These are phyloP conservation scores for Parazoanthus atlanticus DNA, from an alignment of 92 coral and sea anemone genomes.

Conservation along the genomic window DNA sequence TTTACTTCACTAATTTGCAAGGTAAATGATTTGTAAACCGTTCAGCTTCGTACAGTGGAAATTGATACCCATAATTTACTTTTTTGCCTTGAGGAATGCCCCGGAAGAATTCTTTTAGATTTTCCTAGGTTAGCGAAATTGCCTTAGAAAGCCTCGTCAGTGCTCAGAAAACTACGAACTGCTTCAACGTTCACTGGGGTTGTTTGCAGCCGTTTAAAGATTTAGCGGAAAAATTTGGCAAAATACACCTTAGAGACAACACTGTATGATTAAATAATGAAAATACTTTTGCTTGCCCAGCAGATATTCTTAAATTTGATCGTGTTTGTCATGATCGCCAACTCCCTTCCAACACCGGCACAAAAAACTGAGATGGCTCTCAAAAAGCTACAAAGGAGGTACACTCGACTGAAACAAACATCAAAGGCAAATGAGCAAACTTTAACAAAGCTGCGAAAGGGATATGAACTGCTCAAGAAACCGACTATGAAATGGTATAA, in stretches of 20 bases:
- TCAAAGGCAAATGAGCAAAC: not conserved
- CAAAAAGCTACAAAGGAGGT: not conserved
- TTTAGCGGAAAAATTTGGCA: not conserved
- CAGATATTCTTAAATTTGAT: not conserved
- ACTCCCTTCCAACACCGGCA: not conserved
- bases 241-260: not conserved
- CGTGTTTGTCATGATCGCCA: not conserved
- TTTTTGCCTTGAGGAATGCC: too few species aligned
- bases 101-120: too few species aligned
- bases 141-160: not conserved
- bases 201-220: not conserved
- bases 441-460: not conserved
- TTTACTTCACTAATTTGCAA: not conserved
- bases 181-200: not conserved
- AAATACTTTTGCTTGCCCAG: not conserved
- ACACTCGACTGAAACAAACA: not conserved
- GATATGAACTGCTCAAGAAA: constrained; percentile 3
- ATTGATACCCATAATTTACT: not conserved
- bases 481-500: not conserved
- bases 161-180: not conserved
- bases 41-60: not conserved
- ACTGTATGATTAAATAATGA: too few species aligned
- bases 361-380: not conserved
- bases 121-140: too few species aligned
- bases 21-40: not conserved